Conservation (phyloP, 2,888 invertebrate genomes). For the Agrotis segetum region DNA sequence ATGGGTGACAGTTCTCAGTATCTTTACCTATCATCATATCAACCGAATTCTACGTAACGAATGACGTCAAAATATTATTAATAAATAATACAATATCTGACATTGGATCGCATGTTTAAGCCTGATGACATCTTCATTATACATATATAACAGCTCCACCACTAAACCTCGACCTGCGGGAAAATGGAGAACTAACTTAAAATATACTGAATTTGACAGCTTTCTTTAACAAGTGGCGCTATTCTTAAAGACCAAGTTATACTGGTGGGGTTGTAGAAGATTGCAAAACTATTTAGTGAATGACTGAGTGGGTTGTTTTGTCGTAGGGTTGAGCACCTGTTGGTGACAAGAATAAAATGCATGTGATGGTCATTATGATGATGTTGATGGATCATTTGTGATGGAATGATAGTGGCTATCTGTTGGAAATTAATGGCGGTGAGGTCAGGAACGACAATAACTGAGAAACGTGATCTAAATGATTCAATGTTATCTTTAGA, state of each 20-base stretch:
- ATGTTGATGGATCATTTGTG: slow-evolving; percentile 20
- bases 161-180: neutral
- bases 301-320: slow-evolving; percentile 31
- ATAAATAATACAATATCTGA: slow-evolving; percentile 46
- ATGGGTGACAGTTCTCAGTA: neutral
- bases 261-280: slow-evolving; percentile 3
- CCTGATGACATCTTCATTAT: slow-evolving; percentile 50
- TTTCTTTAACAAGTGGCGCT: neutral
- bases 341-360: slow-evolving; percentile 25
- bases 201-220: neutral
- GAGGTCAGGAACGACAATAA: neutral
- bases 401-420: neutral
- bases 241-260: neutral
- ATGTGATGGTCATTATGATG: slow-evolving; percentile 26
- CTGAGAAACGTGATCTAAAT: neutral
- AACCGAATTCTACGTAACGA: neutral
- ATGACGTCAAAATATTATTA: slow-evolving; percentile 38
- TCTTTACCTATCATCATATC: slow-evolving; percentile 7
- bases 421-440: slow-evolving; percentile 2
- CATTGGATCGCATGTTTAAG: slow-evolving; percentile 17
- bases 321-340: slow-evolving; percentile 40
- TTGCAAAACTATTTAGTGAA: slow-evolving; percentile 44
- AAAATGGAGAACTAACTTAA: neutral
- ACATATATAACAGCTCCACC: slow-evolving; percentile 27
- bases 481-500: neutral